Evolutionary conservation across 1,140 invertebrate species (phyloP), one percentile per base, ranked within the genome.

Genomic region (Listronotus oregonensis): DNA sequence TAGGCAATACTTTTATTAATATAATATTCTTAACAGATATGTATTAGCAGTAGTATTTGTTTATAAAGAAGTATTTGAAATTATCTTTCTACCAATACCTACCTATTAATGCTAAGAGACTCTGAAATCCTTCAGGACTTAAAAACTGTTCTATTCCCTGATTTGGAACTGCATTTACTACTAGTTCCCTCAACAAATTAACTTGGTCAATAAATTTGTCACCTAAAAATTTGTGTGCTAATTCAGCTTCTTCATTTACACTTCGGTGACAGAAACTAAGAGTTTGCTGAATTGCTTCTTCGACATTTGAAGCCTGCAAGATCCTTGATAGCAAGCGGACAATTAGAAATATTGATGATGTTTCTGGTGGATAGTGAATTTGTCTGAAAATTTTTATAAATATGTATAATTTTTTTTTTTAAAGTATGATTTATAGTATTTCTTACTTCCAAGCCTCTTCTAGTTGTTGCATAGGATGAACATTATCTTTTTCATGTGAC

Each of bases 311-410:
- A 46, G 88, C 86, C 78, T 96, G 93, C 77, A 90, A 86, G 37
- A 96, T 88, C 69, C 87, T 87, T 15, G 94, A 94, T 64, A 97
- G 80, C 75, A 97, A 88, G 73, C 91, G 86, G 0, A 91, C 88
- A 18, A 97, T 80, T 0, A 98, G 78, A 89, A 96, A 92, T 55
- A 97, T 90, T 47, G 87, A 92, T 49, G 89, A 87, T 9, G 94
- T 94, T 82, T 98, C 96, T 42, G 95, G 95, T 17, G 95, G 95
- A 81, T 94, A 96, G 81, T 98, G 95, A 77, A 96, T 91, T 77
- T 91, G 86, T 73, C 90, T 93, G 73, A 39, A 82, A 81, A 66
- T 57, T 3, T 27, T 3, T 27, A 3, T 3, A 27, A 27, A 27
- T 27, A 27, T 27, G 2, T 27, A 3, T 27, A 3, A 1, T 27